Base-by-base conservation (phyloP, 1,140 invertebrate genomes). In the Diorhabda carinulata region DNA sequence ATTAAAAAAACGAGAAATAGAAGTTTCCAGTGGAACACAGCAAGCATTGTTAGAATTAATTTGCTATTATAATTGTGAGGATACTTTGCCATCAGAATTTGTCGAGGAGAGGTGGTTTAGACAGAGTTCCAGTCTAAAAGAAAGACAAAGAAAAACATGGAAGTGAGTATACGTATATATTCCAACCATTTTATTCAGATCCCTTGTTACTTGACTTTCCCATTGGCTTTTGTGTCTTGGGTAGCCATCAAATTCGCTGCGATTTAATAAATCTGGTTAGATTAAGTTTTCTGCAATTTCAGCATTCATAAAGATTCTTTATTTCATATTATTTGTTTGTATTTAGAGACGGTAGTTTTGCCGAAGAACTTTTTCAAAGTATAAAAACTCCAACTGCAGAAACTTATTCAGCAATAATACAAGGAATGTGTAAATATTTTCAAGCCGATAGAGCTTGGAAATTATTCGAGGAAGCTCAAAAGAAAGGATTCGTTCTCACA, bases 101-200 rank as follows among this genome's bases (percentile, higher is more conserved):
- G 78, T 90, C n/a, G 91, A 94, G 79, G 90, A 94, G 80, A 86
- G 87, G 64, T 95, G 90, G 91, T 94, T 91, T 77, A 76, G 76
- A 70, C 82, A 85, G 64, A 80, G 81, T 73, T 74, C 78, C 75
- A 73, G 79, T 66, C 74, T 76, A 4, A 84, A 81, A 67, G 85
- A 89, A n/a, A 82, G 83, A 67, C 81, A 84, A 45, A 82, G 84
- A 63, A 88, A 90, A 75, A 87, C 84, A 6, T 95, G 93, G 94
- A 88, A 84, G 90, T 92, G 84, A 84, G 84, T 79, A 59, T 60
- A 47, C 10, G 42, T 41, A 60, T 60, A 5, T 42, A 57, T 52
- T 69, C 40, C 25, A 25, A 25, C 25, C 25, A 25, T 25, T 25
- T 25, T 25, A 25, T 25, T 25, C 25, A 25, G 25, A 25, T 25